Conservation (phyloP, 2,113 vertebrate genomes). For the Puffinus mauretanicus region DNA sequence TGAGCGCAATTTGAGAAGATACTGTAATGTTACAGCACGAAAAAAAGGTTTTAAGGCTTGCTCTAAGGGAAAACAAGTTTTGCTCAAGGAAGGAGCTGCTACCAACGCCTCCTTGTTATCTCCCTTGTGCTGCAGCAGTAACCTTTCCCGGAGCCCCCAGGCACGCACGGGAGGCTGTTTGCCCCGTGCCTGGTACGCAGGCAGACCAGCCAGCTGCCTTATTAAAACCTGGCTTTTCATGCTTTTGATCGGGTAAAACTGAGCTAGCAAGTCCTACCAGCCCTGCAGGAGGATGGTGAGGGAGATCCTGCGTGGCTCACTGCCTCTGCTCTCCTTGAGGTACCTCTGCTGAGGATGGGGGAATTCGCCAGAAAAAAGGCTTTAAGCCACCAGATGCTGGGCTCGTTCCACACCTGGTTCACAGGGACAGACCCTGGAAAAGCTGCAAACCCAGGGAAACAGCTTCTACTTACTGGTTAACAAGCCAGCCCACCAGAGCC, state of each 20-base stretch:
- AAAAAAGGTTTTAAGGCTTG: not conserved
- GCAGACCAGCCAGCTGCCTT: not conserved
- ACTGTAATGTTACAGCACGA: accelerated
- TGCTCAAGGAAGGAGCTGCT: not conserved
- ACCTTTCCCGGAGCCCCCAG: not conserved
- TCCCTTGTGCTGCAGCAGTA: not conserved
- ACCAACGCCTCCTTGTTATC: not conserved
- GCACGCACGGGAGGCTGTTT: not conserved
- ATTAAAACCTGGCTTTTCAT: not conserved
- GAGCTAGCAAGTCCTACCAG: slow-evolving; percentile 9
- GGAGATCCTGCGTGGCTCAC: accelerated
- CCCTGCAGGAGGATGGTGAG: not conserved
- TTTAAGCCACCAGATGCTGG: not conserved
- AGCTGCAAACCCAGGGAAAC: not conserved
- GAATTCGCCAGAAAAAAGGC: not conserved
- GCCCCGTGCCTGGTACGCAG: not conserved
- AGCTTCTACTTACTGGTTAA: slow-evolving; percentile 86
- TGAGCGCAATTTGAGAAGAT: accelerated
- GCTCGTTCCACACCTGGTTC: not conserved
- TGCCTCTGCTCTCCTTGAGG: not conserved
- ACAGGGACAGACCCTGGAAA: not conserved
- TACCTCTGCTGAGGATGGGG: not conserved
- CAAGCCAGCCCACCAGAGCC: slow-evolving; percentile 95
- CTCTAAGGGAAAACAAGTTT: not conserved
- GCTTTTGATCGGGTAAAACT: not conserved